Evolutionary conservation across 2,113 vertebrate genomes (phyloP), one percentile per base, ranked within the genome.

Genomic region (Brachypteracias leptosomus): DNA sequence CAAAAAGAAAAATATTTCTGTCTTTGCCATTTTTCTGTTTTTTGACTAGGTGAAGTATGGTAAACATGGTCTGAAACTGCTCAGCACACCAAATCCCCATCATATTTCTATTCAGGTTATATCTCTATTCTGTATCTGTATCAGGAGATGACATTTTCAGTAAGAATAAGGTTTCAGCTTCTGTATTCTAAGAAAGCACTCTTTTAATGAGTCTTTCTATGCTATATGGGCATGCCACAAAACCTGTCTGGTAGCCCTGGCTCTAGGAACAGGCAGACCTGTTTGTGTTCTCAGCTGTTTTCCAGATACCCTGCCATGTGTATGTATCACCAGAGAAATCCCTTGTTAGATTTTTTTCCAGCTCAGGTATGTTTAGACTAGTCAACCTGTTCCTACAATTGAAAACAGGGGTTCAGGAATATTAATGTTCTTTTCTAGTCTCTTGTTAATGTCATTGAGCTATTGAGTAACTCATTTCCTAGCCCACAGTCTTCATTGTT

Each of bases 131-230:
- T 73, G 19, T 51, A 36, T 49, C 59, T 76, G 26, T 52, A 82
- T 61, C 42, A 67, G 77, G 52, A 85, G 40, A 77, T 87, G n/a
- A 72, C 17, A 14, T 81, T 93, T 90, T 61, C 73, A 82, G 31
- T 7, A 24, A 79, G 40, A 95, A 75, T 19, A 89, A 72, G 54
- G 78, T 84, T 90, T 84, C 65, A 83, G 18, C 16, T 88, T 91
- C 46, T 80, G 16, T 80, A 40, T 82, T 73, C 35, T 31, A 73
- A 74, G 61, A 31, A 75, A 84, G n/a, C 24, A 16, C 26, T 67
- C 33, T 35, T 35, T 0, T 36, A 51, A 44, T 1, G 8, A 58
- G 42, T 47, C 63, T 73, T 68, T 40, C 67, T 35, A 7, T 46
- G 49, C 25, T 42, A 5, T 21, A 31, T 66, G 78, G 77, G 36